These are phyloP conservation scores for Bradypodion pumilum DNA, from an alignment of 2,797 vertebrate species.

Conservation along the genomic window DNA sequence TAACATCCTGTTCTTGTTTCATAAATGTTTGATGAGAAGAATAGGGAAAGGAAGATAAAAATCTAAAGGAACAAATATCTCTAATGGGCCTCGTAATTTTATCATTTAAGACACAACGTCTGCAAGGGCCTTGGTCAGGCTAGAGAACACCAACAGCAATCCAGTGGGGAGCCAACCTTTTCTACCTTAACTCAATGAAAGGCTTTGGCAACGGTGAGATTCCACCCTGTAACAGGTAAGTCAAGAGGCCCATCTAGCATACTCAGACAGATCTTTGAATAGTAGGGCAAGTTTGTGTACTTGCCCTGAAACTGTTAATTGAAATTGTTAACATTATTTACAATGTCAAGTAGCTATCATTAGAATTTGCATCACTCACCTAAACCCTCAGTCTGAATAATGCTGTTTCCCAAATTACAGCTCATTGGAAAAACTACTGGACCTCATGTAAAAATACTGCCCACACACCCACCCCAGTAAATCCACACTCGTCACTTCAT, in stretches of 20 bases:
- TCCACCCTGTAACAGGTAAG: not conserved
- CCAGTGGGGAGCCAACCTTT: not conserved
- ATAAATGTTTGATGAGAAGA: not conserved
- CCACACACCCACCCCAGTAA: conserved; percentile 6
- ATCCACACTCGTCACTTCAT: conserved; percentile 47
- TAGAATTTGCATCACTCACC: conserved; percentile 33
- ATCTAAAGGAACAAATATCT: not conserved
- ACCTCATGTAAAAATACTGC: too few relatives aligned
- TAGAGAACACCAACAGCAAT: not conserved
- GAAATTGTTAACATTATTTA: conserved; percentile 29
- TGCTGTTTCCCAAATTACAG: conserved; percentile 52
- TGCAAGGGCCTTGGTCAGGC: not conserved
- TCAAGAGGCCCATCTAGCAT: not conserved
- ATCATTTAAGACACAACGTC: conserved; percentile 55
- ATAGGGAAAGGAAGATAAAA: not conserved
- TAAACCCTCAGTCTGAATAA: not conserved
- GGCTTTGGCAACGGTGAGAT: not conserved
- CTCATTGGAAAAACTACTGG: conserved; percentile 42
- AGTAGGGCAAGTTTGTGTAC: not conserved
- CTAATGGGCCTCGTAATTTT: conserved; percentile 35
- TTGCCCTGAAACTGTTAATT: conserved; percentile 4
- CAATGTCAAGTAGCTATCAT: conserved; percentile 45
- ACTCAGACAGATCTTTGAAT: not conserved
- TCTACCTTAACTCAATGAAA: not conserved
- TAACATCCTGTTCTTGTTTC: conserved; percentile 58